Percentiles rank a stretch among this genome's conserved stretches.
These are phyloP conservation scores for Caenorhabditis doughertyi DNA, from an alignment of 2,888 invertebrate genomes.

Conservation along the genomic window DNA sequence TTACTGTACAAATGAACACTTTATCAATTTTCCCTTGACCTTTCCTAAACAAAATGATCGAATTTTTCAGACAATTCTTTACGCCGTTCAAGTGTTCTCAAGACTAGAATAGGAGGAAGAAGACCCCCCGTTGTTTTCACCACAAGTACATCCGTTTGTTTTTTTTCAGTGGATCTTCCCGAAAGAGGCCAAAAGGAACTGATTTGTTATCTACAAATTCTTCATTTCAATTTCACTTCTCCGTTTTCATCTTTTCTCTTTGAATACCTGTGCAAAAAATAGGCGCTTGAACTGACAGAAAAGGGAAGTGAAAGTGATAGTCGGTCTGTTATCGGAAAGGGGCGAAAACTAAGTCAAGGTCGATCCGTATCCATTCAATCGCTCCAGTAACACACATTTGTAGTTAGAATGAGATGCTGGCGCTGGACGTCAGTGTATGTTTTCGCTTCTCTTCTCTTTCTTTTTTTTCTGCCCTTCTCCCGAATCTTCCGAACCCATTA, in stretches of 20 bases:
- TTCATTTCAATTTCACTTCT: slow-evolving; percentile 14
- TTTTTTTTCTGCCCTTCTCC: background rate
- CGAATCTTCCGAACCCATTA: slow-evolving; percentile 15
- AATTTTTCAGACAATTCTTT: background rate
- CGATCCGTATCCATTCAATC: slow-evolving; percentile 41
- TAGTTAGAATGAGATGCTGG: slow-evolving; percentile 12
- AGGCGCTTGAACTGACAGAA: slow-evolving; percentile 21
- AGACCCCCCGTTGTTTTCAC: background rate
- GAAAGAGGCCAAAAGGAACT: slow-evolving; percentile 5
- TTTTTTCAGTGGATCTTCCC: background rate
- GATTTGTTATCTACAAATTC: slow-evolving; percentile 44
- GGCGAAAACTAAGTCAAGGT: slow-evolving; percentile 62
- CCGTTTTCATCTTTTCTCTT: background rate
- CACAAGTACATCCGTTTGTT: background rate
- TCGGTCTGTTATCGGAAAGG: slow-evolving; percentile 32
- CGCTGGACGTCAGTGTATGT: slow-evolving; percentile 17
- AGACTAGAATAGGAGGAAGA: too few species aligned
- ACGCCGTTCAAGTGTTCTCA: too few species aligned
- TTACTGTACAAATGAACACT: background rate
- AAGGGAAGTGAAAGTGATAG: slow-evolving; percentile 50
- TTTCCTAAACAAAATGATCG: background rate
- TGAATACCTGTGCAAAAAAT: slow-evolving; percentile 50
- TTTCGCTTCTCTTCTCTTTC: background rate
- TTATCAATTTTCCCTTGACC: slow-evolving; percentile 3
- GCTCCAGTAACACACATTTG: slow-evolving; percentile 48